phyloP scores from a whole-genome alignment of 2,888 invertebrate genomes.

The Thysanoteuthis rhombus region DNA sequence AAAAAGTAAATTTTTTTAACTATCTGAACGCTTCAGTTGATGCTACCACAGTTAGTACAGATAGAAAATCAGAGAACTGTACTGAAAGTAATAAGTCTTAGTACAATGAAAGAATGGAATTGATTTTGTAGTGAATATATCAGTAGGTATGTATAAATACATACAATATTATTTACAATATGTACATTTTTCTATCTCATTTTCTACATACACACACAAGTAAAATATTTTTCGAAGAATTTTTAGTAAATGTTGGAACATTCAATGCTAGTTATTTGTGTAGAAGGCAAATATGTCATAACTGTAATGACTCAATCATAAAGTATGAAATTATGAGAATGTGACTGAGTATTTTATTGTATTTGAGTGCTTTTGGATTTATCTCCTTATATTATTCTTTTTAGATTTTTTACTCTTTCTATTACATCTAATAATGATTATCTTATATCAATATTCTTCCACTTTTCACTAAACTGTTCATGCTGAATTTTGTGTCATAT shows the following conservation, averaged over 20 bases:
- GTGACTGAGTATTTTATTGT: background rate
- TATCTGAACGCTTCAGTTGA: background rate
- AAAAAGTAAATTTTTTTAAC: background rate
- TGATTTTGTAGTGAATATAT: background rate
- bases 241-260: background rate
- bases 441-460: background rate
- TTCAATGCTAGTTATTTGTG: background rate
- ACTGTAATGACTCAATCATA: background rate
- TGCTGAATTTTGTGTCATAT: background rate
- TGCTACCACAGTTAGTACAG: background rate
- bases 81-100: background rate
- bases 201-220: background rate
- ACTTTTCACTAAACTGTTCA: background rate
- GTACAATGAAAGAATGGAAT: background rate
- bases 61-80: background rate
- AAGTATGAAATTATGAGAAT: conserved; percentile 12
- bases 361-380: background rate
- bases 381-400: background rate
- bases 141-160: background rate
- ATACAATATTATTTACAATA: background rate
- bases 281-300: background rate
- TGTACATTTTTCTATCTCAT: background rate
- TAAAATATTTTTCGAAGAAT: background rate
- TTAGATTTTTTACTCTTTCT: conserved; percentile 12
- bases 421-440: background rate